Base-by-base conservation (phyloP, 2,113 vertebrate genomes). In the Cyphotilapia sp. region DNA sequence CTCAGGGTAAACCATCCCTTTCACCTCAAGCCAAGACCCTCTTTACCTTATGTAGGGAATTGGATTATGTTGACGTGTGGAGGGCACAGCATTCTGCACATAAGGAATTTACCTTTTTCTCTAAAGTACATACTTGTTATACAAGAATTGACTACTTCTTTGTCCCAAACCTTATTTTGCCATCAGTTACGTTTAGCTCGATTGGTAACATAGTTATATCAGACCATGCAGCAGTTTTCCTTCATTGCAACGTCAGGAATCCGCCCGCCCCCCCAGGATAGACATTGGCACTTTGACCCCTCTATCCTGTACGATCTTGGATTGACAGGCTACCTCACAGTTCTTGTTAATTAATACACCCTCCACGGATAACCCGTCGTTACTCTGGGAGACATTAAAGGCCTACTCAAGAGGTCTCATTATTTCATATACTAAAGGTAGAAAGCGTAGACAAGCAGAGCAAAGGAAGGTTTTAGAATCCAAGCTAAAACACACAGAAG, bases 191-290 rank as follows among this genome's bases (percentile, higher is more conserved):
- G 4, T 56, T 8, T 56, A 24, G 22, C 53, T 56, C 53, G 53
- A 56, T 13, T 56, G 53, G 53, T 56, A 56, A 56, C 53, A 54
- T 54, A 54, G 53, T 56, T 4, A 56, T 56, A 56, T n/a, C n/a
- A n/a, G 2, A 56, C 22, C 53, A 13, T 56, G 11, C 2, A 0
- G 0, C 53, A 27, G 22, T 56, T 56, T 56, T 56, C 53, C 2
- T 24, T 54, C 53, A 13, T 56, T 56, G 22, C 0, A 27, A 56
- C 2, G 5, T 22, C 19, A 53, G 51, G 14, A 47, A 47, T 47
- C 45, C 5, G 2, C 29, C 29, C 10, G n/a, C n/a, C n/a, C n/a
- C n/a, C 53, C n/a, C 51, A 1, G 53, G 10, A 24, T 56, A 54
- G 1, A 3, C 22, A 14, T 27, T 56, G 22, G 54, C 22, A 56